Base-by-base conservation (phyloP, 1,140 invertebrate genomes). In the Parapsyche elsis region DNA sequence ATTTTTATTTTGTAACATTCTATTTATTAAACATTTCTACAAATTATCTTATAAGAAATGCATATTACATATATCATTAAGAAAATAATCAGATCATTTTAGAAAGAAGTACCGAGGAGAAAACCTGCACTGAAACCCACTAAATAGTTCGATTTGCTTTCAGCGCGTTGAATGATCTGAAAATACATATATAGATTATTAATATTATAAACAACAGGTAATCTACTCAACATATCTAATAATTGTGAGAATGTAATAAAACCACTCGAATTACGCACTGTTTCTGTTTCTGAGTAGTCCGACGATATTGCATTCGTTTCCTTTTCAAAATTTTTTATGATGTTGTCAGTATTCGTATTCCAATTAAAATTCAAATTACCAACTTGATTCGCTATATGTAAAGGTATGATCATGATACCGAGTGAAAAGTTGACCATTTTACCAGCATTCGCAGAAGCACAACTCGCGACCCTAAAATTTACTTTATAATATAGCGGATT, bases 321-420 rank as follows among this genome's bases (percentile, higher is more conserved):
- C 84, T 94, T 92, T 85, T 95, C 93, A 61, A 96, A 92, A 88
- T 94, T 95, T 83, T 96, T 94, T 38, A 92, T 90, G 10, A 95
- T 91, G 86, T 94, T 95, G 82, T 97, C 95, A 2, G 95, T 91
- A 85, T 94, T 94, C 82, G 91, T 93, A 78, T 94, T 93, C 96
- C 96, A 98, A 87, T 98, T 95, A 75, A 96, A 92, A 84, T 95
- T 95, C 64, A 98, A 94, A 83, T 97, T 97, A n/a, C 96, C 97
- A 85, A 96, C 93, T 85, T 97, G 94, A 80, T 95, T 93, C 0
- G 96, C 97, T 84, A 98, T 91, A 90, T 98, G 95, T 75, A 98
- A 86, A 84, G 98, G 89, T 83, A 98, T 94, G 45, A 98, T 94
- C 80, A 95, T 94, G 77, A 96, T 94, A 80, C 97, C 97, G 80